A percentile compares a stretch with the other conserved stretches of the same genome.
These are phyloP conservation scores for Passer domesticus DNA, from an alignment of 2,113 vertebrate genomes.

Conservation along the genomic window DNA sequence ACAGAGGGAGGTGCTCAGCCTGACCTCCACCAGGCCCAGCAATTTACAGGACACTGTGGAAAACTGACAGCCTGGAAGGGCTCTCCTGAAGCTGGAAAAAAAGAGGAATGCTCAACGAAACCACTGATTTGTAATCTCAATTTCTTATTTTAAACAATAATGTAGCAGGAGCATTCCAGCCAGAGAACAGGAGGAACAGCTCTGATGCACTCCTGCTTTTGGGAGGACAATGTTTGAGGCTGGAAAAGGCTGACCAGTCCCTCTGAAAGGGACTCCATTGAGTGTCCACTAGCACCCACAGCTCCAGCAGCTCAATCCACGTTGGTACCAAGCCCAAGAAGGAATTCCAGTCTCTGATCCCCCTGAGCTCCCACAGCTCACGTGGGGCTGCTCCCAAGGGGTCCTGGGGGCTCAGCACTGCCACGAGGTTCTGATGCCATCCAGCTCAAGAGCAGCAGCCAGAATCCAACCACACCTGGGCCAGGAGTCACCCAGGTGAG, in stretches of 20 bases:
- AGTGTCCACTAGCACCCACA: fast-evolving
- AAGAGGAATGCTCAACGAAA: background rate
- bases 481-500: background rate
- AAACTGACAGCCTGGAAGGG: background rate
- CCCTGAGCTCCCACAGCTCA: fast-evolving
- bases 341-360: background rate
- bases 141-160: background rate
- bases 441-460: constrained; percentile 70
- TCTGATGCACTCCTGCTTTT: background rate
- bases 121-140: background rate
- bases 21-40: background rate
- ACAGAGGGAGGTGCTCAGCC: background rate
- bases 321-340: too few species aligned
- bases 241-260: background rate
- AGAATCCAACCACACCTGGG: background rate
- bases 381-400: background rate
- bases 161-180: background rate
- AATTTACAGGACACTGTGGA: background rate
- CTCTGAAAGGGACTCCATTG: background rate
- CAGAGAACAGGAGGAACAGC: background rate
- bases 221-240: background rate
- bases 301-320: background rate
- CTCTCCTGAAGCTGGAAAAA: background rate
- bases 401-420: background rate
- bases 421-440: constrained; percentile 17